These are phyloP conservation scores for Thaumetopoea pityocampa DNA, from an alignment of 1,140 invertebrate genomes.

Conservation along the genomic window DNA sequence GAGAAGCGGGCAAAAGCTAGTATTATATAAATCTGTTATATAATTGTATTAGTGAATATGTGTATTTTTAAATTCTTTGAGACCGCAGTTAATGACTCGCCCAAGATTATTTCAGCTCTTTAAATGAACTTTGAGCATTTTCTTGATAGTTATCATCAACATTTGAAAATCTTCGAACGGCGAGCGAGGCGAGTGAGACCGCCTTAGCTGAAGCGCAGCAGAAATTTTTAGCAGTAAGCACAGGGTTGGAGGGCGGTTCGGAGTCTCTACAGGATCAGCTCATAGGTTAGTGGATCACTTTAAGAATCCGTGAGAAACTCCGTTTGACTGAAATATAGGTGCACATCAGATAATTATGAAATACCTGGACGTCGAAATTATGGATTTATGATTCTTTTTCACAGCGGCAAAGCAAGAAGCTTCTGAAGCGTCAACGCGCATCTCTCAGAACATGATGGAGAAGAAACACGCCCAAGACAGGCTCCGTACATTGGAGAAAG, in stretches of 20 bases:
- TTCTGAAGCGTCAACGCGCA: conserved; percentile 86
- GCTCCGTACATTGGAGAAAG: conserved; percentile 81
- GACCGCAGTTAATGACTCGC: no score
- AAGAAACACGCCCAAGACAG: conserved; percentile 83
- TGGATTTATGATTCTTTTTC: conserved; percentile 18
- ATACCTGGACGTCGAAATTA: not conserved
- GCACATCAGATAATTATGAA: no score
- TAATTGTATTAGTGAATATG: no score
- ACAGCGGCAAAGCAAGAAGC: conserved; percentile 85
- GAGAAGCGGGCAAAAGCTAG: no score
- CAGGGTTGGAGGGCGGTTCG: conserved; percentile 87
- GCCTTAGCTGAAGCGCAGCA: conserved; percentile 85
- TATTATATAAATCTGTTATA: no score
- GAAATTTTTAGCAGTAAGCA: conserved; percentile 88
- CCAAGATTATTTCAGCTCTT: no score
- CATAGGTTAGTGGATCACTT: conserved; percentile 83
- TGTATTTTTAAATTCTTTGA: no score
- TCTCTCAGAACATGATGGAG: conserved; percentile 87
- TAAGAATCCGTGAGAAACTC: no score
- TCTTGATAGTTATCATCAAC: conserved; percentile 74
- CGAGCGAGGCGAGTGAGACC: conserved; percentile 81
- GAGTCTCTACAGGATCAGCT: conserved; percentile 94
- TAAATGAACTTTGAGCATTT: not conserved
- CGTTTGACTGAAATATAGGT: no score
- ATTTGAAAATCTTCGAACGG: conserved; percentile 83